These are phyloP conservation scores for Bombus sylvicola DNA, from an alignment of 1,140 invertebrate genomes.

Conservation along the genomic window DNA sequence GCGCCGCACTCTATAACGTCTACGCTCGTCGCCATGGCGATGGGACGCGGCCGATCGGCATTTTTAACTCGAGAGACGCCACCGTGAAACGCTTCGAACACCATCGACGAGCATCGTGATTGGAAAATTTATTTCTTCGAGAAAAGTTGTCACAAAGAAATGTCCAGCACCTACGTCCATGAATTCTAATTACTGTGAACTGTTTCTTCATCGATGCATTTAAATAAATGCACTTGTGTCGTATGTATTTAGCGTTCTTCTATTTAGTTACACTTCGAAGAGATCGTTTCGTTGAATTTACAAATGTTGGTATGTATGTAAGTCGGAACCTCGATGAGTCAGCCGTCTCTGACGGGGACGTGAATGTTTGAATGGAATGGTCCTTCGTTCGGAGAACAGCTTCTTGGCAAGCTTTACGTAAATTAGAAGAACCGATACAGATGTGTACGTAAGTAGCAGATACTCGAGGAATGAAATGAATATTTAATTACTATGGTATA, in stretches of 20 bases:
- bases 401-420: no score
- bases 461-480: neutral
- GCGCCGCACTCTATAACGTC: constrained; percentile 60
- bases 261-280: neutral
- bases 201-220: no score
- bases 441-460: neutral
- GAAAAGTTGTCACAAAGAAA: neutral
- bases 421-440: neutral
- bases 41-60: constrained; percentile 58
- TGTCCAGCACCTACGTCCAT: no score
- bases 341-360: neutral
- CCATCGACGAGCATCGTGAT: neutral
- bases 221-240: no score
- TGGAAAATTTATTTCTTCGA: neutral
- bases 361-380: neutral
- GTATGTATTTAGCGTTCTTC: no score
- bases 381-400: no score
- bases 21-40: constrained; percentile 64
- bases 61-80: constrained; percentile 56
- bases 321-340: neutral
- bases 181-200: no score
- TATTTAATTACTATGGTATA: no score
- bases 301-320: no score
- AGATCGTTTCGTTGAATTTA: neutral
- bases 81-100: neutral